Percentiles rank a stretch among this genome's conserved stretches.
These are phyloP conservation scores for Oligia fasciuncula DNA, from an alignment of 2,888 invertebrate genomes.

Conservation along the genomic window DNA sequence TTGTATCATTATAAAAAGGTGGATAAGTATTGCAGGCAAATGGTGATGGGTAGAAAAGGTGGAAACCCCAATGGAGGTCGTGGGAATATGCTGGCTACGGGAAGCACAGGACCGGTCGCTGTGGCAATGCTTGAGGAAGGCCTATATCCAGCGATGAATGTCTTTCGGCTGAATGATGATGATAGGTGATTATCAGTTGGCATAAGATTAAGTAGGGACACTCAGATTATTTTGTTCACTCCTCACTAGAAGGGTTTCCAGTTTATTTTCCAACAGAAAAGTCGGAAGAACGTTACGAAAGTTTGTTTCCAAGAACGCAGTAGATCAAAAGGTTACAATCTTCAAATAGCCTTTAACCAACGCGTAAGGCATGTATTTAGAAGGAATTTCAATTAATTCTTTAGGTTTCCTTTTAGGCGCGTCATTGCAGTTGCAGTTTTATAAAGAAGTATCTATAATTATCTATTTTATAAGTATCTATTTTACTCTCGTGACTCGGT, in stretches of 20 bases:
- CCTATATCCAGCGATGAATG: neutral
- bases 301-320: slow-evolving; percentile 10
- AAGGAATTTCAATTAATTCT: neutral
- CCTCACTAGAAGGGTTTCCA: neutral
- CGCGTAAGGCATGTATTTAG: slow-evolving; percentile 31
- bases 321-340: slow-evolving; percentile 37
- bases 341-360: slow-evolving; percentile 37
- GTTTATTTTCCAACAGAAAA: neutral
- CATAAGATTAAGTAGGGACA: neutral
- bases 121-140: no score
- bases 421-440: slow-evolving; percentile 14
- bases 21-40: no score
- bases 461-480: no score
- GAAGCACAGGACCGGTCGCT: neutral
- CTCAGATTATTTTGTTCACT: neutral
- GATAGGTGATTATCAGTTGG: neutral
- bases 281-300: neutral
- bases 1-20: neutral
- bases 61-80: neutral
- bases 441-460: no score
- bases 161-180: neutral
- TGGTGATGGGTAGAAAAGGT: neutral
- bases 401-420: slow-evolving; percentile 2
- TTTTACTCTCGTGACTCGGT: neutral
- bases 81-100: no score